A percentile compares a stretch with the other conserved stretches of the same genome.
These are phyloP conservation scores for Platyura marginata DNA, from an alignment of 1,140 invertebrate genomes.

Conservation along the genomic window DNA sequence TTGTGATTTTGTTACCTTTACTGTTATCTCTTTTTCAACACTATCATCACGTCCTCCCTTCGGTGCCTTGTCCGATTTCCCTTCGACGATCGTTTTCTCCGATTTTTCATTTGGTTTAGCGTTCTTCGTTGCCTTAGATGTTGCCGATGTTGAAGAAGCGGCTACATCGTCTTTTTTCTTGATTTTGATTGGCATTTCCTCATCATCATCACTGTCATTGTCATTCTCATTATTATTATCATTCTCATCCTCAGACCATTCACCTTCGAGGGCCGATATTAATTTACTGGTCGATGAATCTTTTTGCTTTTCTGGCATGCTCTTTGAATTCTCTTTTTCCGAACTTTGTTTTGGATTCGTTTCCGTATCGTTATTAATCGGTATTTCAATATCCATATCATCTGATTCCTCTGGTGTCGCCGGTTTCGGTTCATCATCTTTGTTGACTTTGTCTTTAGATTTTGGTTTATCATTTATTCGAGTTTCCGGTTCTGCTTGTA, in stretches of 20 bases:
- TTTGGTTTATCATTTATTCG: too few relatives aligned
- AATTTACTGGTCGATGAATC: slow-evolving; percentile 11
- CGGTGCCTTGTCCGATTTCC: slow-evolving; percentile 2
- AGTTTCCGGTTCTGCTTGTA: too few relatives aligned
- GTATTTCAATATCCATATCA: slow-evolving; percentile 13
- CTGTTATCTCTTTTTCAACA: background rate
- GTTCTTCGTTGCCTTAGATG: background rate
- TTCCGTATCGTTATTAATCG: background rate
- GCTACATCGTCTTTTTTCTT: too few relatives aligned
- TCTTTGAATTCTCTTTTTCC: background rate
- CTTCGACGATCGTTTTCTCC: background rate
- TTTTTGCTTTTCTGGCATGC: background rate
- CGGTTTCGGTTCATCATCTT: background rate
- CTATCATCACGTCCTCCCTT: background rate
- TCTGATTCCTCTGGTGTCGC: slow-evolving; percentile 12
- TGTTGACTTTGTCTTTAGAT: background rate
- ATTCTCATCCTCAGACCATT: too few relatives aligned
- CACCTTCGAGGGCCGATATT: background rate
- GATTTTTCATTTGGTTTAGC: slow-evolving; percentile 4
- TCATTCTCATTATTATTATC: too few relatives aligned
- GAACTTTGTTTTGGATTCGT: background rate
- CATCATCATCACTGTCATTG: background rate
- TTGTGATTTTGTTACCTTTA: background rate
- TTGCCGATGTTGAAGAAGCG: too few relatives aligned
- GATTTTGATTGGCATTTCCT: background rate